A percentile compares a stretch with the other conserved stretches of the same genome.
Evolutionary conservation across 2,888 invertebrate genomes (phyloP).

Genomic region (Neria commutata): DNA sequence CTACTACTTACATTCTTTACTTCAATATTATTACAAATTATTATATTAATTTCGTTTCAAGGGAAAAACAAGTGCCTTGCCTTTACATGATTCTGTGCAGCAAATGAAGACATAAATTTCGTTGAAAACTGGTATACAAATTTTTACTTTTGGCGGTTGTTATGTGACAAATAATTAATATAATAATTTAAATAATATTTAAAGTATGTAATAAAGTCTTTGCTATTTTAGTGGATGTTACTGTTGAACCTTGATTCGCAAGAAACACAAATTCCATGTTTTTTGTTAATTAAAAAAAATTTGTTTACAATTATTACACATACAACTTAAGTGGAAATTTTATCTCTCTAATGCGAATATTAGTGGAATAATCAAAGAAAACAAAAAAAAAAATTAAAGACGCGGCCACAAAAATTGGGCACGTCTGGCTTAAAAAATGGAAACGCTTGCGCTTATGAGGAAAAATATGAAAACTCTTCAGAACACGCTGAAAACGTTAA

Average conservation of each 20-base stretch:
- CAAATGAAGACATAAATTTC: too few relatives aligned
- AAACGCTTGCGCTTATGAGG: conserved; percentile 10
- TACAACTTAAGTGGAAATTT: conserved; percentile 24
- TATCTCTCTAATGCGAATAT: conserved; percentile 10
- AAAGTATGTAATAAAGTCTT: conserved; percentile 25
- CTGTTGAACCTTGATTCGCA: background rate
- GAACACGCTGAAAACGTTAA: background rate
- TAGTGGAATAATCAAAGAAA: conserved; percentile 6
- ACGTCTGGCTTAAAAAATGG: conserved; percentile 18
- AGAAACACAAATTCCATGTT: background rate
- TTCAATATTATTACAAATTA: conserved; percentile 34
- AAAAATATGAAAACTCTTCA: too few relatives aligned
- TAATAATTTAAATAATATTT: conserved; percentile 23
- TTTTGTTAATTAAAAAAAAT: conserved; percentile 14
- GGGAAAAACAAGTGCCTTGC: conserved; percentile 5
- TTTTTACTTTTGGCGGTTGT: background rate
- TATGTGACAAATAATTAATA: conserved; percentile 21
- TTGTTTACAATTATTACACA: conserved; percentile 28
- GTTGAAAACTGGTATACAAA: too few relatives aligned
- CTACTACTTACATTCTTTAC: conserved; percentile 28
- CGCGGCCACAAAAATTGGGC: background rate
- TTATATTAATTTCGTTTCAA: conserved; percentile 26
- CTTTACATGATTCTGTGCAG: background rate
- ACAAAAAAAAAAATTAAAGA: conserved; percentile 7
- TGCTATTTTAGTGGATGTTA: conserved; percentile 7